phyloP scores from a whole-genome alignment of 2,113 vertebrate genomes.

The Scopus umbretta region DNA sequence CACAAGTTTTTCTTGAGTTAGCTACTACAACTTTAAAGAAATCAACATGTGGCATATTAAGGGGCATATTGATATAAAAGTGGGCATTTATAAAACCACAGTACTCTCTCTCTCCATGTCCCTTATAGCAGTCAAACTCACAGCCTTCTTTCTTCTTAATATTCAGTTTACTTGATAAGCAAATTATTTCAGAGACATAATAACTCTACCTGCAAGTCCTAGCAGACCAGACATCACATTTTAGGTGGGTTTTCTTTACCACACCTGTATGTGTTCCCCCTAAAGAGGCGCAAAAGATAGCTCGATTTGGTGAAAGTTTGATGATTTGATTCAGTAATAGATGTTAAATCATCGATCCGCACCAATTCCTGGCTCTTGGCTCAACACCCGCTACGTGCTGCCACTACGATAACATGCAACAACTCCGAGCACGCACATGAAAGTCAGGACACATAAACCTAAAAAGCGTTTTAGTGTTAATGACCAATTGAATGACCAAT shows the following conservation, averaged over 20 bases:
- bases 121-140: background rate
- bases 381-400: background rate
- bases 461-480: background rate
- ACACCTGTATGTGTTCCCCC: background rate
- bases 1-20: accelerated
- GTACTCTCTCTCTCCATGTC: background rate
- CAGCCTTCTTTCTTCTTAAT: background rate
- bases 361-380: background rate
- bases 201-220: background rate
- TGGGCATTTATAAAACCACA: background rate
- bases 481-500: background rate
- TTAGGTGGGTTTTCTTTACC: background rate
- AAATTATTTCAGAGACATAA: background rate
- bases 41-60: background rate
- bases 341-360: background rate
- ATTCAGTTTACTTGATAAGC: background rate
- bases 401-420: background rate
- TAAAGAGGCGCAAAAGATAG: background rate
- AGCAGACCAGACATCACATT: background rate
- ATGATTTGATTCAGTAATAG: background rate
- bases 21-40: background rate
- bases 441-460: background rate
- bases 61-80: background rate
- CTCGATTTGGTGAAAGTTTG: background rate
- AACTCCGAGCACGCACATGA: background rate